Percentiles rank a stretch among this genome's conserved stretches.
Evolutionary conservation across 2,888 invertebrate species (phyloP).

Genomic region (Andrena hattorfiana): DNA sequence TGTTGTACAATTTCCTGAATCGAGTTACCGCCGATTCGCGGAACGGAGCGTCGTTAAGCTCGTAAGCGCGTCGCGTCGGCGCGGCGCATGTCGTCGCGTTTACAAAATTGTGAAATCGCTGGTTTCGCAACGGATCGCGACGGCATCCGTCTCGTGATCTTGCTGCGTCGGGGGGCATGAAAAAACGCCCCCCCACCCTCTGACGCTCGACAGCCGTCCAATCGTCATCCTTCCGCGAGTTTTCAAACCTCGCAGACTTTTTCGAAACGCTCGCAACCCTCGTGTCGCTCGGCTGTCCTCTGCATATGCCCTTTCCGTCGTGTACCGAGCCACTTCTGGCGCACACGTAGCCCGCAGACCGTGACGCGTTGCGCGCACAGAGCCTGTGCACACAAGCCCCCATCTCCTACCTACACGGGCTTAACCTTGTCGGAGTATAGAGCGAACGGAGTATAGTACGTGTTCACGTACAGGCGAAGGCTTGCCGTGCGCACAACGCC

Average conservation of each 20-base stretch:
- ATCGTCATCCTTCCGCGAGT: conserved; percentile 30
- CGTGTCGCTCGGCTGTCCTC: conserved; percentile 44
- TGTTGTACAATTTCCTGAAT: neutral
- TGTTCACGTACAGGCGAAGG: conserved; percentile 14
- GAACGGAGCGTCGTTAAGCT: conserved; percentile 43
- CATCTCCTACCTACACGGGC: conserved; percentile 46
- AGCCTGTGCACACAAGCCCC: conserved; percentile 18
- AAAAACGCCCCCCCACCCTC: conserved; percentile 17
- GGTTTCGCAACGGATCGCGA: conserved; percentile 53
- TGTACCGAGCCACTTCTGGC: conserved; percentile 55
- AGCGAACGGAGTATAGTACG: conserved; percentile 8
- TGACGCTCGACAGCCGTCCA: neutral
- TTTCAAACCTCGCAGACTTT: conserved; percentile 53
- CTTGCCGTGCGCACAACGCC: conserved; percentile 19
- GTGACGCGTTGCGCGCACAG: conserved; percentile 52
- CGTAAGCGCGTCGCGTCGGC: conserved; percentile 40
- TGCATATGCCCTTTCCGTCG: conserved; percentile 45
- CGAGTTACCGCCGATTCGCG: conserved; percentile 21
- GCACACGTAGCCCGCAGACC: conserved; percentile 35
- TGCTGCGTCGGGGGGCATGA: conserved; percentile 17
- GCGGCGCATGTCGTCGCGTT: conserved; percentile 38
- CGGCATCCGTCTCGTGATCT: conserved; percentile 46
- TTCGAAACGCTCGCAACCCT: conserved; percentile 55
- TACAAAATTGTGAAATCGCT: conserved; percentile 61
- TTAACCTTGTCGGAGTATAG: conserved; percentile 32